Evolutionary conservation across 1,140 invertebrate genomes (phyloP), one percentile per base, ranked within the genome.

Genomic region (Penaeus japonicus): DNA sequence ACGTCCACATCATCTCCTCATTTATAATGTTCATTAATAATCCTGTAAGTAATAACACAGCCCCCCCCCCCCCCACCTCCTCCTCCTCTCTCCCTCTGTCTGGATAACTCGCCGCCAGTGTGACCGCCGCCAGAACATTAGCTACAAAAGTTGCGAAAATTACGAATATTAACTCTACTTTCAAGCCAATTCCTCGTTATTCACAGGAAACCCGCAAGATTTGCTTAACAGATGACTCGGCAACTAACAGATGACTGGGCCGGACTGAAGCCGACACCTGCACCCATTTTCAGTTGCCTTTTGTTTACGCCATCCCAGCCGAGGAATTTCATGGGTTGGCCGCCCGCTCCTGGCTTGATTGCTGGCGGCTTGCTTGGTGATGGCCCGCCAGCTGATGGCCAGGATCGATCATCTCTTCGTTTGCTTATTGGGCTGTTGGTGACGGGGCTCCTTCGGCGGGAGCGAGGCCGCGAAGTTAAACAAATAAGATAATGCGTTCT

Each of bases 241-340:
- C 47, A 53, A 27, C 7, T 17, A 59, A 75, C 65, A 75, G n/a
- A 62, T 84, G 83, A 54, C 83, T 84, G 80, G 54, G 24, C 30
- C 47, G 47, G 47, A 47, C 47, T 15, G 47, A 15, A 17, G 54
- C n/a, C 57, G 54, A 75, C 73, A 80, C 54, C 85, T 65, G 85
- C 55, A 78, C 20, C 77, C 85, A 53, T 86, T 86, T 86, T 86
- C 85, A 65, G 78, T 86, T 80, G 32, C 57, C 39, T 79, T 53
- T 39, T 79, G 57, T 55, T 47, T 47, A 47, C 47, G 47, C 47
- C 47, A 47, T 47, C 47, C 47, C 47, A 15, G 47, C 47, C 47
- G 47, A 47, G 47, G 47, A 47, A 47, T 47, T 47, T 15, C 47
- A 47, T 30, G 35, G 65, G 65, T 62, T 55, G 18, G 70, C 65